Evolutionary conservation across 1,140 invertebrate genomes (phyloP).

Genomic region (Melanaphis sacchari): DNA sequence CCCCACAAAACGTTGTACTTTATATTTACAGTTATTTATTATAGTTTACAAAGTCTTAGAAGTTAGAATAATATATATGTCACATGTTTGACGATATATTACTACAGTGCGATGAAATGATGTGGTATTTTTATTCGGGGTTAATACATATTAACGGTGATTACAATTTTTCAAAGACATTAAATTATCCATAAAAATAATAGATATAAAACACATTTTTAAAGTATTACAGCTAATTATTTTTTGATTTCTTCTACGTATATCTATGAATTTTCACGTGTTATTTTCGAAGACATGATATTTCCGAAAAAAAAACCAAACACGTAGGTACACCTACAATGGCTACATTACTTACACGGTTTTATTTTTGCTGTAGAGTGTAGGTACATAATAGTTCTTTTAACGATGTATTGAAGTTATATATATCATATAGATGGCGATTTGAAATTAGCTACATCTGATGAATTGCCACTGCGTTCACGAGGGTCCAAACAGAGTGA

Average conservation of each 20-base stretch:
- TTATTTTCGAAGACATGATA: background rate
- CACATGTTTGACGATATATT: background rate
- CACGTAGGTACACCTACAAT: background rate
- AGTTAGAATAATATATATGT: background rate
- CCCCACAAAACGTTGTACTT: background rate
- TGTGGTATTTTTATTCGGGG: background rate
- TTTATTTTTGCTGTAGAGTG: background rate
- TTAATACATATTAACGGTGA: background rate
- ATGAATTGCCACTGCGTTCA: background rate
- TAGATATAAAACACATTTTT: background rate
- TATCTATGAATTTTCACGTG: background rate
- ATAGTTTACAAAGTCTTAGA: conserved; percentile 13
- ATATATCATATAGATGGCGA: background rate
- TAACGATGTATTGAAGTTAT: background rate
- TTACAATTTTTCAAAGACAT: background rate
- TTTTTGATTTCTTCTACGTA: background rate
- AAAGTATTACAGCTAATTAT: background rate
- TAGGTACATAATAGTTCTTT: background rate
- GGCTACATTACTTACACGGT: background rate
- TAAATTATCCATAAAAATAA: background rate
- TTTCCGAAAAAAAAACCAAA: background rate
- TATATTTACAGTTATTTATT: conserved; percentile 49
- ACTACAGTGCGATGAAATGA: background rate
- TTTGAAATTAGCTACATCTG: background rate
- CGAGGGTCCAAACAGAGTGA: background rate